These are phyloP conservation scores for Oenanthe melanoleuca DNA, from an alignment of 2,113 vertebrate genomes.

Conservation along the genomic window DNA sequence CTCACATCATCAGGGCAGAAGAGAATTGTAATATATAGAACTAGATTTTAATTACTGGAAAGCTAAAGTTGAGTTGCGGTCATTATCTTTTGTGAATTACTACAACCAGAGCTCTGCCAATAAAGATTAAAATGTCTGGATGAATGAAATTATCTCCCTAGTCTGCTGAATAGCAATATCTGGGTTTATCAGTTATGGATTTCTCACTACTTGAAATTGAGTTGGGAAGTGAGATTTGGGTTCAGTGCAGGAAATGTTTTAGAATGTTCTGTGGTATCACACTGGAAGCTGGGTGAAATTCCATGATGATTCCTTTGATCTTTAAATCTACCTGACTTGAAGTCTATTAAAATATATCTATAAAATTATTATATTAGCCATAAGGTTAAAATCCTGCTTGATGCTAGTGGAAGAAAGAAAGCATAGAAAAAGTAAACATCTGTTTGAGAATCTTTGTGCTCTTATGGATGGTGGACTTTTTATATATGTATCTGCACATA, in stretches of 20 bases:
- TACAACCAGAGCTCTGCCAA: background rate
- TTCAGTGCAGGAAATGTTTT: background rate
- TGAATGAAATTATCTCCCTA: background rate
- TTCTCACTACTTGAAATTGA: background rate
- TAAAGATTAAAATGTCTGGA: background rate
- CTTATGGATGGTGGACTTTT: background rate
- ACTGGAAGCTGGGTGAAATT: background rate
- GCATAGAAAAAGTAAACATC: background rate
- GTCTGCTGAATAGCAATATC: background rate
- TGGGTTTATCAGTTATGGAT: background rate
- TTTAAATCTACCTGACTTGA: background rate
- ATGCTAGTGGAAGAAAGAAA: background rate
- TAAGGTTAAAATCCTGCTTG: background rate
- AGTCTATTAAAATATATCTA: background rate
- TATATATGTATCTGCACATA: background rate
- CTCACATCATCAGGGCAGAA: background rate
- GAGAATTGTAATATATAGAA: background rate
- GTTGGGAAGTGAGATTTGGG: background rate
- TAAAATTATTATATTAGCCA: background rate
- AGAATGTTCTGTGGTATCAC: background rate
- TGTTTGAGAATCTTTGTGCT: background rate
- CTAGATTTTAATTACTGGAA: background rate
- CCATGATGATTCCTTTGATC: background rate
- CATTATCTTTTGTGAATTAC: background rate
- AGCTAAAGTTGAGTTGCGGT: background rate